phyloP scores from a whole-genome alignment of 2,888 invertebrate species.

The Dysmachus trigonus region DNA sequence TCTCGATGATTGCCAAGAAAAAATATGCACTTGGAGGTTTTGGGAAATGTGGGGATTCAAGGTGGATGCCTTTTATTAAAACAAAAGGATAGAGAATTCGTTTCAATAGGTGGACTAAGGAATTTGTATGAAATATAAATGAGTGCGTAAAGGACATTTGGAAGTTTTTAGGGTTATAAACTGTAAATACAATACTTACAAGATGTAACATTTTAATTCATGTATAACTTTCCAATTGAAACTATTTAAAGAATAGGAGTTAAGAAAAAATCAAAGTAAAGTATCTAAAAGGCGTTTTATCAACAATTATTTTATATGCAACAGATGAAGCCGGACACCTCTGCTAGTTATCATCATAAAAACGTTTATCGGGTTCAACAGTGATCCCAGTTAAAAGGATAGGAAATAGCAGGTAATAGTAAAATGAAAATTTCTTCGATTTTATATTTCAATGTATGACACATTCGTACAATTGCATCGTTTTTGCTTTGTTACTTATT shows the following conservation, averaged over 20 bases:
- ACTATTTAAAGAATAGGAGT: not conserved
- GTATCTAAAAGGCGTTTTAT: not conserved
- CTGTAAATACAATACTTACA: not conserved
- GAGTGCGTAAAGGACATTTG: no score
- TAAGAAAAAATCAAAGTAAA: not conserved
- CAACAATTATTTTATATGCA: not conserved
- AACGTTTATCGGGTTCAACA: not conserved
- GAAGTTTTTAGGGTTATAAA: no score
- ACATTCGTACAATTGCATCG: constrained; percentile 35
- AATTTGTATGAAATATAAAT: no score
- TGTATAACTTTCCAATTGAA: not conserved
- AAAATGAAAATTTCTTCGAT: constrained; percentile 8
- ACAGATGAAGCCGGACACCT: not conserved
- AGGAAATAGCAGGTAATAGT: not conserved
- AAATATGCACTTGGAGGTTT: no score
- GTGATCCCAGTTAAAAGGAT: not conserved
- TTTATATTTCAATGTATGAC: constrained; percentile 37
- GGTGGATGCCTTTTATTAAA: no score
- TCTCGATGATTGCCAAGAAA: no score
- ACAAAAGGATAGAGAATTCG: no score
- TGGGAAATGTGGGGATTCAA: no score
- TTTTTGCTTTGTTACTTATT: not conserved
- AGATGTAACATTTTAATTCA: not conserved
- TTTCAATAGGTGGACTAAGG: no score
- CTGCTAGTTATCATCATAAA: not conserved